Conservation (phyloP, 1,140 invertebrate species). For the Diorhabda carinulata region DNA sequence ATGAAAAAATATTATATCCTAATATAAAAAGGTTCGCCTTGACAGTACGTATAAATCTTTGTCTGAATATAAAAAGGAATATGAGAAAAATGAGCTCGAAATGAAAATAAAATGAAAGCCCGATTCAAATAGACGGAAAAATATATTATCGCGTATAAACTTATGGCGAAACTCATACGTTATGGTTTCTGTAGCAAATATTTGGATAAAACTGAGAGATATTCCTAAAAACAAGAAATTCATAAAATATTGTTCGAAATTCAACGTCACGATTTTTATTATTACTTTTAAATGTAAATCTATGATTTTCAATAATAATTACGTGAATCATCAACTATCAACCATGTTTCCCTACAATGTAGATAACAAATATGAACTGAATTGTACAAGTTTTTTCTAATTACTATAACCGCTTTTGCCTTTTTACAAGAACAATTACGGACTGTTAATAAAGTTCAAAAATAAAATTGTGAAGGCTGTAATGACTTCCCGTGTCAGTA, state of each 20-base stretch:
- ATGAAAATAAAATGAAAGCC: constrained; percentile 46
- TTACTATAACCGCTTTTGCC: no score
- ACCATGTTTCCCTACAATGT: no score
- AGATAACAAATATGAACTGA: no score
- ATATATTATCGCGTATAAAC: constrained; percentile 42
- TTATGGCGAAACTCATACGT: constrained; percentile 33
- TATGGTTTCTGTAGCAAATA: constrained; percentile 26
- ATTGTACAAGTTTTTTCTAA: no score
- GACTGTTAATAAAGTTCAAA: no score
- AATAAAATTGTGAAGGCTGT: no score
- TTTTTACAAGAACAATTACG: no score
- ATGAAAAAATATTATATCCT: constrained; percentile 46
- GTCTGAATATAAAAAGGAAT: constrained; percentile 45
- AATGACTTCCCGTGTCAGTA: no score
- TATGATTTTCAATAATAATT: no score
- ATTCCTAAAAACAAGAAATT: constrained; percentile 7
- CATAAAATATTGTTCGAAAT: constrained; percentile 7
- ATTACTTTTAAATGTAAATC: no score
- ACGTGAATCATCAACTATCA: no score
- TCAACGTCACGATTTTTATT: not conserved
- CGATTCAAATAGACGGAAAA: constrained; percentile 44
- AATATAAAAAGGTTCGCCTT: constrained; percentile 44
- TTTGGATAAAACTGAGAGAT: constrained; percentile 25
- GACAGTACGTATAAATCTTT: constrained; percentile 46
- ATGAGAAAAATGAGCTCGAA: constrained; percentile 46